phyloP scores from a whole-genome alignment of 2,113 vertebrate species.

The Syngnathus scovelli region DNA sequence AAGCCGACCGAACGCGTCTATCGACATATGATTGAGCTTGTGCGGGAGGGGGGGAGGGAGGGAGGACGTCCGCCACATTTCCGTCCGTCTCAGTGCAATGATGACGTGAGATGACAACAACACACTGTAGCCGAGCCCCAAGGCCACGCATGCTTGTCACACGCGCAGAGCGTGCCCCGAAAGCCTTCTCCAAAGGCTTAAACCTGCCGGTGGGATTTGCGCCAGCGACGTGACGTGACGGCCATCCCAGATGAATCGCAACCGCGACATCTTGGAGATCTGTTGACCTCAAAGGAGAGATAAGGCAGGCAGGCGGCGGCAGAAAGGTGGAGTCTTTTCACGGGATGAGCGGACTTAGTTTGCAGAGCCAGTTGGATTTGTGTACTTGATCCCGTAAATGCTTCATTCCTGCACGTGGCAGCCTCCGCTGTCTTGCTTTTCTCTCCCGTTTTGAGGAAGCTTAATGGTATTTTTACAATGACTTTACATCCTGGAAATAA shows the following conservation, averaged over 20 bases:
- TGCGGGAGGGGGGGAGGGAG: conserved; percentile 38
- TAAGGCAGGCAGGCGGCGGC: conserved; percentile 37
- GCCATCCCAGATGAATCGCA: conserved; percentile 53
- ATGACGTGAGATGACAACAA: conserved; percentile 53
- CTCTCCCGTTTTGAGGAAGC: conserved; percentile 65
- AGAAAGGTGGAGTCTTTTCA: conserved; percentile 29
- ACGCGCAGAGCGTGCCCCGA: conserved; percentile 60
- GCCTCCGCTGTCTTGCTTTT: conserved; percentile 42
- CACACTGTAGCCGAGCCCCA: conserved; percentile 36
- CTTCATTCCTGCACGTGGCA: conserved; percentile 49
- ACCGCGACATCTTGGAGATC: conserved; percentile 43
- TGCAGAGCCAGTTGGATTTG: not conserved
- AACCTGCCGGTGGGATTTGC: conserved; percentile 66
- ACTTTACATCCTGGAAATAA: conserved; percentile 55
- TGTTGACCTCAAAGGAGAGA: conserved; percentile 42
- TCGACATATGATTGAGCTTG: conserved; percentile 38
- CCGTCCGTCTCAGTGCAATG: conserved; percentile 37
- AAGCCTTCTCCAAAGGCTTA: conserved; percentile 60
- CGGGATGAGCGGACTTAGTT: conserved; percentile 8
- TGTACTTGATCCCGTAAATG: conserved; percentile 52
- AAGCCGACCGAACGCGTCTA: conserved; percentile 10
- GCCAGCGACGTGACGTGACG: conserved; percentile 63
- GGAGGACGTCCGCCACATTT: conserved; percentile 42
- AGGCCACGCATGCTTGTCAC: conserved; percentile 54
- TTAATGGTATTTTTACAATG: conserved; percentile 61